These are phyloP conservation scores for Galaxias olidus DNA, from an alignment of 2,797 vertebrate genomes.

Conservation along the genomic window DNA sequence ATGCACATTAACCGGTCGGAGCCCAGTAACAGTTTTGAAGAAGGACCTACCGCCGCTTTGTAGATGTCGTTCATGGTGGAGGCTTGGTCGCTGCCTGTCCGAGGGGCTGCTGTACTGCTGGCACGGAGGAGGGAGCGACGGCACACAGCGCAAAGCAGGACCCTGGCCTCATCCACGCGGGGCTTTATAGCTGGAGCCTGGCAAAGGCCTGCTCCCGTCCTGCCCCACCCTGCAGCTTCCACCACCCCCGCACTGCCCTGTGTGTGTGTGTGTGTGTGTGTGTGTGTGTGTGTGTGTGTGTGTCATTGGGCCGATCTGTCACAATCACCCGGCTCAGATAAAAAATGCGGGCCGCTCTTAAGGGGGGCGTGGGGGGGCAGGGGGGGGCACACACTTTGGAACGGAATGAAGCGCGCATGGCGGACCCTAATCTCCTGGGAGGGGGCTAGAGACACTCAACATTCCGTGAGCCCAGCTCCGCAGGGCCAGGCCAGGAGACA, in stretches of 20 bases:
- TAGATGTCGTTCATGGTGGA: slow-evolving; percentile 82
- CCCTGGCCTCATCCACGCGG: slow-evolving; percentile 54
- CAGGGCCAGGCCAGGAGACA: slow-evolving; percentile 34
- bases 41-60: slow-evolving; percentile 79
- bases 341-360: slow-evolving; percentile 71
- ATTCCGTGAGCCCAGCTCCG: slow-evolving; percentile 65
- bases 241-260: slow-evolving; percentile 17
- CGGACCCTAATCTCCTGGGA: slow-evolving; percentile 66
- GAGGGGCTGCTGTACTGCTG: slow-evolving; percentile 52
- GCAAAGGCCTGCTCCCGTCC: slow-evolving; percentile 62
- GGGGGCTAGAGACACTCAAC: slow-evolving; percentile 70
- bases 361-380: slow-evolving; percentile 28
- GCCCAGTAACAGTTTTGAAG: background rate
- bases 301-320: slow-evolving; percentile 73
- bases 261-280: slow-evolving; percentile 8
- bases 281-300: slow-evolving; percentile 33
- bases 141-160: slow-evolving; percentile 69
- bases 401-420: slow-evolving; percentile 64
- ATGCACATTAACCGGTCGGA: background rate
- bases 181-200: slow-evolving; percentile 68
- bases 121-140: slow-evolving; percentile 51
- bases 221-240: slow-evolving; percentile 35
- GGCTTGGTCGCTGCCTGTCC: slow-evolving; percentile 60
- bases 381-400: slow-evolving; percentile 62
- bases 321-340: slow-evolving; percentile 76